Percentiles rank a stretch among this genome's conserved stretches.
These are phyloP conservation scores for Drosophila niveifrons DNA, from an alignment of 2,888 invertebrate genomes.

Conservation along the genomic window DNA sequence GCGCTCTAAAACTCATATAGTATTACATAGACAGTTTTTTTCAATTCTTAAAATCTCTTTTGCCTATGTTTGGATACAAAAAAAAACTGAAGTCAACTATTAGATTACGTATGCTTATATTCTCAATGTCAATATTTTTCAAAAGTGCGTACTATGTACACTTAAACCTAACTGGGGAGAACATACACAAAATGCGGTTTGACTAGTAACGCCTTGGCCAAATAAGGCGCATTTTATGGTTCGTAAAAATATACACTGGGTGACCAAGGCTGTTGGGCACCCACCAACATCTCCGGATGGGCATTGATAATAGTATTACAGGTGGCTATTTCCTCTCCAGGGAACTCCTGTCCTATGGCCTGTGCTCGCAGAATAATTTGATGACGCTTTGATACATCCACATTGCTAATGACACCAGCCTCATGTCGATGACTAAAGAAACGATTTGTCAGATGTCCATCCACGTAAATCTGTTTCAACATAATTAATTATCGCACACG, in stretches of 20 bases:
- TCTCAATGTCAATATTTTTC: not conserved
- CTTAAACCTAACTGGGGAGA: constrained; percentile 17
- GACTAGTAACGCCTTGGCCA: constrained; percentile 38
- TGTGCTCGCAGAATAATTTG: constrained; percentile 80
- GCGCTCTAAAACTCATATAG: constrained; percentile 29
- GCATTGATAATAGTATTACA: constrained; percentile 30
- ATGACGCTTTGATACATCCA: constrained; percentile 78
- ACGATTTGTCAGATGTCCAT: constrained; percentile 82
- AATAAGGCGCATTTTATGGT: constrained; percentile 52
- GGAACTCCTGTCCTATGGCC: constrained; percentile 64
- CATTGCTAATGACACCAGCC: constrained; percentile 80
- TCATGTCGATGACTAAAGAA: constrained; percentile 78
- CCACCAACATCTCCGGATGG: constrained; percentile 55
- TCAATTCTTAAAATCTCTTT: constrained; percentile 3
- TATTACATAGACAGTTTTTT: constrained; percentile 16
- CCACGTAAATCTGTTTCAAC: constrained; percentile 80
- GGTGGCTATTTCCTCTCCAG: constrained; percentile 23
- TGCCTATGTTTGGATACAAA: constrained; percentile 12
- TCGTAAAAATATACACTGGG: constrained; percentile 79
- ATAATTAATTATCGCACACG: not conserved
- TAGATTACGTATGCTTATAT: constrained; percentile 12
- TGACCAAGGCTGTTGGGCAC: constrained; percentile 67
- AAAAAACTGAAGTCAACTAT: constrained; percentile 12
- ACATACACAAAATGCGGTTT: constrained; percentile 33
- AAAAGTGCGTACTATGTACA: constrained; percentile 1